phyloP scores from a whole-genome alignment of 2,888 invertebrate genomes.

The Watsonalla cultraria region DNA sequence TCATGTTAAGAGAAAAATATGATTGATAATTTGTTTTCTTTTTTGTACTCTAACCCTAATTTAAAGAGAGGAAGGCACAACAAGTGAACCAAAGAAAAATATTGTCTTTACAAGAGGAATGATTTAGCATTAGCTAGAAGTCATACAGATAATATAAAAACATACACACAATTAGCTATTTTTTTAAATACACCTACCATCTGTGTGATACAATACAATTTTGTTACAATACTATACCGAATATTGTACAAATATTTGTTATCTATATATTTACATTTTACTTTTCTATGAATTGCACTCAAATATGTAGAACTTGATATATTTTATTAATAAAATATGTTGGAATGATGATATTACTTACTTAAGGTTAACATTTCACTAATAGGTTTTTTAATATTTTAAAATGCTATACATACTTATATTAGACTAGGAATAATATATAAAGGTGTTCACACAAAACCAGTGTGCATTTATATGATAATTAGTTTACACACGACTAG shows the following conservation, averaged over 20 bases:
- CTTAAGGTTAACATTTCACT: conserved; percentile 19
- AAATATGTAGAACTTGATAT: conserved; percentile 2
- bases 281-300: conserved; percentile 10
- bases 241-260: background rate
- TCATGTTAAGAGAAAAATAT: too few relatives aligned
- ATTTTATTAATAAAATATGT: conserved; percentile 5
- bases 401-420: conserved; percentile 31
- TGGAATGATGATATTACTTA: conserved; percentile 20
- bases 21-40: conserved; percentile 2
- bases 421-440: conserved; percentile 43
- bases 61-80: conserved; percentile 26
- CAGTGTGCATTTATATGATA: conserved; percentile 29
- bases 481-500: conserved; percentile 21
- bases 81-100: conserved; percentile 21
- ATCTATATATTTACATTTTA: conserved; percentile 16
- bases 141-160: background rate
- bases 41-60: conserved; percentile 4
- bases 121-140: conserved; percentile 3
- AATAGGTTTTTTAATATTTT: conserved; percentile 16
- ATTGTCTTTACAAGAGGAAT: conserved; percentile 11
- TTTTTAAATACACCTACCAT: background rate
- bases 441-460: conserved; percentile 36
- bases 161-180: background rate
- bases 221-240: background rate
- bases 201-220: background rate